A percentile compares a stretch with the other conserved stretches of the same genome.
These are phyloP conservation scores for Sebastes variabilis DNA, from an alignment of 2,797 vertebrate species.

Conservation along the genomic window DNA sequence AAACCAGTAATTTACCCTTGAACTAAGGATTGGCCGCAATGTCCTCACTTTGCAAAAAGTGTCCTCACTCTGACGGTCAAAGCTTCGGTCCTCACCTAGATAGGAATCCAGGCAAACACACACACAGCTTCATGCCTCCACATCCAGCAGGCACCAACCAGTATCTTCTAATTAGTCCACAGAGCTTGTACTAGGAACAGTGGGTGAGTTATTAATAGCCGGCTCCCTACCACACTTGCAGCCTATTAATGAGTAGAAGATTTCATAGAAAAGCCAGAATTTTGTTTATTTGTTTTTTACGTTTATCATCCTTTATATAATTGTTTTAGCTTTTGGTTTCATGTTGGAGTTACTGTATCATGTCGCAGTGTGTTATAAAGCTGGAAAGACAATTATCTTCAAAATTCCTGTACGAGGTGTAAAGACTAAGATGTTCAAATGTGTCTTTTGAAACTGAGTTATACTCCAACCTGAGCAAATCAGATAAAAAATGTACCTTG, in stretches of 20 bases:
- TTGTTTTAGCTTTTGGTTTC: not conserved
- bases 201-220: conserved; percentile 27
- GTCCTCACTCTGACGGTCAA: too few species aligned
- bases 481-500: not conserved
- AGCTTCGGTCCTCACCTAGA: too few species aligned
- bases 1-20: too few species aligned
- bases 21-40: too few species aligned
- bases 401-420: too few species aligned
- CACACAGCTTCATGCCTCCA: not conserved
- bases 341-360: not conserved
- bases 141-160: conserved; percentile 17
- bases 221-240: not conserved
- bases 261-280: conserved; percentile 6
- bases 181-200: conserved; percentile 25
- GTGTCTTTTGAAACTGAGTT: not conserved
- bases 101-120: not conserved
- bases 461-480: not conserved
- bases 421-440: not conserved
- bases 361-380: not conserved
- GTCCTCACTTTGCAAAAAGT: too few species aligned
- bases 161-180: conserved; percentile 39
- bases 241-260: conserved; percentile 24
- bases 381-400: not conserved
- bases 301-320: not conserved
- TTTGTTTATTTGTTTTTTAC: not conserved